These are phyloP conservation scores for Micromussa lordhowensis DNA, from an alignment of 92 coral and sea anemone species.

Conservation along the genomic window DNA sequence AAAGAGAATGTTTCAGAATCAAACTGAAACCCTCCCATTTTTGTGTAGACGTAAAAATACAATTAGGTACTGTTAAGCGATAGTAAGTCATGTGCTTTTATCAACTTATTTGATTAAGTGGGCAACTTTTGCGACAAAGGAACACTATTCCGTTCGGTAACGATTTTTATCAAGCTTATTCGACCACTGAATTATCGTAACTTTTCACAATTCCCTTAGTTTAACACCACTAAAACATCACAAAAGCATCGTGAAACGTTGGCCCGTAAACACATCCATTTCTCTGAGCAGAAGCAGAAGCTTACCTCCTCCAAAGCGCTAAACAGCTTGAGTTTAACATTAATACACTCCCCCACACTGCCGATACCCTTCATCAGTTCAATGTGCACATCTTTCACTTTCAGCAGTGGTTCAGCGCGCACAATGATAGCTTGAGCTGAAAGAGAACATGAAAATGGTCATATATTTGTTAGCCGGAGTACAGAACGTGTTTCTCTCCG, in stretches of 20 bases:
- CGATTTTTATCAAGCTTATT: neutral
- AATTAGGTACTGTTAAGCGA: too few species aligned
- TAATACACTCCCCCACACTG: conserved; percentile 89
- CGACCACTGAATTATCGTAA: neutral
- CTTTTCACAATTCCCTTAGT: neutral
- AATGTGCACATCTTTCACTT: conserved; percentile 84
- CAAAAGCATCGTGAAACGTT: neutral
- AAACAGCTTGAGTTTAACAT: conserved; percentile 77
- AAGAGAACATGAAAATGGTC: conserved; percentile 1
- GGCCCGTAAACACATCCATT: neutral
- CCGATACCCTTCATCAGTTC: conserved; percentile 90
- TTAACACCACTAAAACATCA: neutral
- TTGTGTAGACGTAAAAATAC: too few species aligned
- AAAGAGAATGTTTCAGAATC: too few species aligned
- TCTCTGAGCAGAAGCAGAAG: neutral
- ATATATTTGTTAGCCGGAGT: neutral
- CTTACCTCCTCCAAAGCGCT: conserved; percentile 93
- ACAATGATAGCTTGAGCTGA: conserved; percentile 80
- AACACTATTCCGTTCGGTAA: too few species aligned
- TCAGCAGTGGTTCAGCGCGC: conserved; percentile 93
- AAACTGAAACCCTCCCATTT: too few species aligned
- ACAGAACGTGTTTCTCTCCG: too few species aligned
- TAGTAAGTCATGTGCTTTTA: too few species aligned
- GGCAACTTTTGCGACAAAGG: too few species aligned
- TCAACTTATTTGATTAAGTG: too few species aligned